Evolutionary conservation across 2,888 invertebrate species (phyloP).

Genomic region (Ferdinandea cuprea): DNA sequence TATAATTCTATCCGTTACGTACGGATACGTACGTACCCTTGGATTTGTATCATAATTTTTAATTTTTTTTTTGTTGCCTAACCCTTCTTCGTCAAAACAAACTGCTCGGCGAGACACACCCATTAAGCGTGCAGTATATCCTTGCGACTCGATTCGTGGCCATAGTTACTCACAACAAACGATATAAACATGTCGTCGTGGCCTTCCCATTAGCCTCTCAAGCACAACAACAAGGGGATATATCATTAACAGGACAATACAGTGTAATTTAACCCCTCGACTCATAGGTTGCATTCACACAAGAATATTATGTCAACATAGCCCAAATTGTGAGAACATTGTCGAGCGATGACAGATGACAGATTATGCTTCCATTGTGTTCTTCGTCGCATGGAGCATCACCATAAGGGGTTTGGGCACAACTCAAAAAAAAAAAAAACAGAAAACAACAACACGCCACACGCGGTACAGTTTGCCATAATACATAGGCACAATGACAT

Average conservation of each 20-base stretch:
- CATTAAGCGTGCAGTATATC: conserved; percentile 32
- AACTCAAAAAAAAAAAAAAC: too few relatives aligned
- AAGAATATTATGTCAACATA: conserved; percentile 35
- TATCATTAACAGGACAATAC: conserved; percentile 58
- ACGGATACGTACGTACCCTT: too few relatives aligned
- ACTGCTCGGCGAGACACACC: conserved; percentile 42
- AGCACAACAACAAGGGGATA: conserved; percentile 7
- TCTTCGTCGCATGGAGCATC: conserved; percentile 5
- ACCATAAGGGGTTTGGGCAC: not conserved
- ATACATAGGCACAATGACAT: too few relatives aligned
- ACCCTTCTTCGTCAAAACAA: conserved; percentile 42
- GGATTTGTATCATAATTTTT: not conserved
- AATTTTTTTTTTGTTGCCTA: conserved; percentile 34
- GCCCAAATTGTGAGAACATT: conserved; percentile 52
- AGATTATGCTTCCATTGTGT: conserved; percentile 23
- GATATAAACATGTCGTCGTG: conserved; percentile 18
- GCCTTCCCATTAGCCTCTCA: conserved; percentile 6
- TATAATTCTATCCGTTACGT: too few relatives aligned
- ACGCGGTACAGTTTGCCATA: not conserved
- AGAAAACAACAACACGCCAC: conserved; percentile 14
- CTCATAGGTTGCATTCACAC: conserved; percentile 10
- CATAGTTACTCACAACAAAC: conserved; percentile 25
- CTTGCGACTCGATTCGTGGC: conserved; percentile 5
- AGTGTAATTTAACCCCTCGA: conserved; percentile 40
- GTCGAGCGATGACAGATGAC: conserved; percentile 44